Percentiles rank a stretch among this genome's conserved stretches.
These are phyloP conservation scores for Sinosuthora webbiana DNA, from an alignment of 2,113 vertebrate species.

Conservation along the genomic window DNA sequence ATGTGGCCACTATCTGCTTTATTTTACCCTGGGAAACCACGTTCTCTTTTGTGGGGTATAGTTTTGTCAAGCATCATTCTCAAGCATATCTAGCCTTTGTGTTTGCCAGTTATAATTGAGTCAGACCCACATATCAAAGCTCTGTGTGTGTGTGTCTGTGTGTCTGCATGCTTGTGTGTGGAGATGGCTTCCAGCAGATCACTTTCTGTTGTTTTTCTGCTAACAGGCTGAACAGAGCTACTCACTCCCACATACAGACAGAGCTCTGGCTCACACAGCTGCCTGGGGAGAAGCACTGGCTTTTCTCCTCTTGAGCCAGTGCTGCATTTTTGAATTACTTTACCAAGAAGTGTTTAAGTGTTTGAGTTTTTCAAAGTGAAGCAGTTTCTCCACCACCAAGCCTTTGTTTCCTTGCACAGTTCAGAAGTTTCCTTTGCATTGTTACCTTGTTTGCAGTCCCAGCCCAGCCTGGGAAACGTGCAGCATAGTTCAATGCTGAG, in stretches of 20 bases:
- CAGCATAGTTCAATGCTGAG: not conserved
- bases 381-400: not conserved
- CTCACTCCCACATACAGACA: constrained; percentile 25
- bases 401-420: not conserved
- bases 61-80: not conserved
- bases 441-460: not conserved
- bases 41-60: not conserved
- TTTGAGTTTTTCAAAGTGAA: not conserved
- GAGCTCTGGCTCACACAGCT: not conserved
- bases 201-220: constrained; percentile 26
- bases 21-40: constrained; percentile 9
- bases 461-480: not conserved
- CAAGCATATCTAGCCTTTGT: not conserved
- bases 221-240: not conserved
- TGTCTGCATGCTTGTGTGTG: not conserved
- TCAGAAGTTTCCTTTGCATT: not conserved
- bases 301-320: not conserved
- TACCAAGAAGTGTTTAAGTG: not conserved
- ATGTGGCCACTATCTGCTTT: constrained; percentile 30
- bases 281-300: not conserved
- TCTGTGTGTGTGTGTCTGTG: not conserved
- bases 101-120: not conserved
- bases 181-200: constrained; percentile 8
- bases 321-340: not conserved
- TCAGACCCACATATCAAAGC: not conserved